Evolutionary conservation across 2,797 vertebrate species (phyloP).

Genomic region (Scomberomorus guttatus): DNA sequence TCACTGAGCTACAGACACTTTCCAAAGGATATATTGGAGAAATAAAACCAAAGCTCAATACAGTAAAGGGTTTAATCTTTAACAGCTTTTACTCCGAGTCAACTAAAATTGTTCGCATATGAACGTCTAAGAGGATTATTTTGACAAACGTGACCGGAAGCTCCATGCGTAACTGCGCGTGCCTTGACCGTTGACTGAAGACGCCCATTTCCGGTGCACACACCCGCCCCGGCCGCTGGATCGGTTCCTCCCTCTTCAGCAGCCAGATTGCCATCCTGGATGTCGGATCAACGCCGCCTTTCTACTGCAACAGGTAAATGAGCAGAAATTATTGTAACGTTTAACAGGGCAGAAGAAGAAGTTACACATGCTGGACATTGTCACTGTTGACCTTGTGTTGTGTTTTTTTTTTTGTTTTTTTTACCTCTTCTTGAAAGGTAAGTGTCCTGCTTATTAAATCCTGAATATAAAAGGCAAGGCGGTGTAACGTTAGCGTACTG

Average conservation of each 20-base stretch:
- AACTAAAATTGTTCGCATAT: no score
- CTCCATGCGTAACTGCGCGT: rapidly evolving
- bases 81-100: no score
- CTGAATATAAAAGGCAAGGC: conserved; percentile 14
- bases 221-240: conserved; percentile 51
- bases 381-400: conserved; percentile 1
- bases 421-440: conserved; percentile 35
- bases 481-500: conserved; percentile 7
- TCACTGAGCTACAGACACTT: no score
- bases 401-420: not conserved
- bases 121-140: conserved; percentile 33
- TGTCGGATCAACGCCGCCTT: conserved; percentile 48
- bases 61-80: no score
- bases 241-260: conserved; percentile 63
- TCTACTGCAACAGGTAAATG: conserved; percentile 79
- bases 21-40: no score
- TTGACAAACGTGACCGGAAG: conserved; percentile 44
- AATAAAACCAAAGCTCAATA: no score
- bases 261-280: conserved; percentile 52
- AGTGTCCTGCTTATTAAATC: conserved; percentile 39
- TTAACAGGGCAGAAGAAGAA: not conserved
- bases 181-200: conserved; percentile 29
- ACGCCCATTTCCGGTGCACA: conserved; percentile 60
- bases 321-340: not conserved
- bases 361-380: not conserved